phyloP scores from a whole-genome alignment of 1,140 invertebrate species.

The Zaprionus vittiger region DNA sequence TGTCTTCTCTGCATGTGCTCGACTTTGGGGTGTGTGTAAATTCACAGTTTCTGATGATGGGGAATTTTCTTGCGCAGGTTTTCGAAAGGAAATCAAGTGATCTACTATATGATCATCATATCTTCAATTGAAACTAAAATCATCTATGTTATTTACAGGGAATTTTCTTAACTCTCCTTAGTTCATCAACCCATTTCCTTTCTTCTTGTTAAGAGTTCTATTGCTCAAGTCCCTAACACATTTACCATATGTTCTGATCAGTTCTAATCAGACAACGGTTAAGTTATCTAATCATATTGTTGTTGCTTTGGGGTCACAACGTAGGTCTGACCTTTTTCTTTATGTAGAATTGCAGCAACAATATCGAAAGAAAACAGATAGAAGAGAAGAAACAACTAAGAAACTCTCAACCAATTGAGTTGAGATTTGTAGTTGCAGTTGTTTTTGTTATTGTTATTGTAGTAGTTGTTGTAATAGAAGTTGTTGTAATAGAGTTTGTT shows the following conservation, averaged over 20 bases:
- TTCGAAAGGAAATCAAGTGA: not conserved
- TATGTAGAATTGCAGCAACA: conserved; percentile 28
- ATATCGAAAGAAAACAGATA: not conserved
- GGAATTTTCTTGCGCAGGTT: not conserved
- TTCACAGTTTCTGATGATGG: conserved; percentile 32
- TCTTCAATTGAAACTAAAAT: not conserved
- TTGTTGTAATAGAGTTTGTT: conserved; percentile 6
- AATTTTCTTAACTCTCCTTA: not conserved
- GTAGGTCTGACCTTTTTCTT: conserved; percentile 63
- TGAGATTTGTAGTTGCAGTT: not conserved
- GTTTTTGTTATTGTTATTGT: not conserved
- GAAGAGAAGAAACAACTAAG: conserved; percentile 13
- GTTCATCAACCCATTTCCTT: no score
- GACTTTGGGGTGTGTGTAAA: conserved; percentile 36
- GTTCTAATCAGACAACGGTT: not conserved
- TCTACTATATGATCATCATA: not conserved
- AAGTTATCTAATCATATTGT: not conserved
- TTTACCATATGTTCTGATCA: not conserved
- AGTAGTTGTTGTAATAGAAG: conserved; percentile 1
- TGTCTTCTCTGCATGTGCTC: conserved; percentile 22
- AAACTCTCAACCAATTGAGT: conserved; percentile 7
- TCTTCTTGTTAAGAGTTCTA: no score
- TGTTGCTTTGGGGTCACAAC: conserved; percentile 44
- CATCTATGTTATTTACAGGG: no score
- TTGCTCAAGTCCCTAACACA: not conserved